phyloP scores from a whole-genome alignment of 2,888 invertebrate genomes.

The Eupithecia vulgata region DNA sequence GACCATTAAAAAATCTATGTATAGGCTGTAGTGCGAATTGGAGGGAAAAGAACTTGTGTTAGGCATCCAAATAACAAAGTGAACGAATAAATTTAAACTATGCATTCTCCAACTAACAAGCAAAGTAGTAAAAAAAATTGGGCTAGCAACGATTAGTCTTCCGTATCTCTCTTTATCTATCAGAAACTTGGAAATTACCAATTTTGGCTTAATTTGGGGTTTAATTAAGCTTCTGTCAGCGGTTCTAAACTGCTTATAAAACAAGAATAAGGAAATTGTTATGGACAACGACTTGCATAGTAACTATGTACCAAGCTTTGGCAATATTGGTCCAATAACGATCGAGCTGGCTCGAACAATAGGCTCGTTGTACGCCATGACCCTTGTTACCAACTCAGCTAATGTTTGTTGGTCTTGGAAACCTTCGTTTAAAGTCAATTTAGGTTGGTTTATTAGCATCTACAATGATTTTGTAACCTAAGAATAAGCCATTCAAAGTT shows the following conservation, averaged over 20 bases:
- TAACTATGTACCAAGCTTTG: not conserved
- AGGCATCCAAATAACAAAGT: not conserved
- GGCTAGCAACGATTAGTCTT: not conserved
- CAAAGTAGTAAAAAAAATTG: not conserved
- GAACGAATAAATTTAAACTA: too few relatives aligned
- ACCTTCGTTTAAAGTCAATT: not conserved
- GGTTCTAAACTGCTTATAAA: constrained; percentile 11
- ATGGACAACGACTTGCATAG: constrained; percentile 7
- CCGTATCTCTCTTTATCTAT: not conserved
- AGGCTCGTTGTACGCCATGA: not conserved
- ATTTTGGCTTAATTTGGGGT: not conserved
- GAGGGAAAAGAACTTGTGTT: too few relatives aligned
- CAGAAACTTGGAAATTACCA: constrained; percentile 1
- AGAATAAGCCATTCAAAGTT: not conserved
- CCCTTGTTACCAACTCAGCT: constrained; percentile 9
- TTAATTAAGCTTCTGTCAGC: constrained; percentile 10
- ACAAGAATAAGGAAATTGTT: constrained; percentile 10
- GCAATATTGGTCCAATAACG: constrained; percentile 12
- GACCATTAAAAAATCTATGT: too few relatives aligned
- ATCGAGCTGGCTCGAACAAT: constrained; percentile 5
- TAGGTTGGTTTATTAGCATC: constrained; percentile 1
- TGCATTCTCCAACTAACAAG: not conserved
- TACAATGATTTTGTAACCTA: not conserved
- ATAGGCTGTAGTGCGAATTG: too few relatives aligned
- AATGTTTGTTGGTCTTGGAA: constrained; percentile 8